These are phyloP conservation scores for Propithecus perrieri DNA, from an alignment of 2,797 vertebrate genomes.

Conservation along the genomic window DNA sequence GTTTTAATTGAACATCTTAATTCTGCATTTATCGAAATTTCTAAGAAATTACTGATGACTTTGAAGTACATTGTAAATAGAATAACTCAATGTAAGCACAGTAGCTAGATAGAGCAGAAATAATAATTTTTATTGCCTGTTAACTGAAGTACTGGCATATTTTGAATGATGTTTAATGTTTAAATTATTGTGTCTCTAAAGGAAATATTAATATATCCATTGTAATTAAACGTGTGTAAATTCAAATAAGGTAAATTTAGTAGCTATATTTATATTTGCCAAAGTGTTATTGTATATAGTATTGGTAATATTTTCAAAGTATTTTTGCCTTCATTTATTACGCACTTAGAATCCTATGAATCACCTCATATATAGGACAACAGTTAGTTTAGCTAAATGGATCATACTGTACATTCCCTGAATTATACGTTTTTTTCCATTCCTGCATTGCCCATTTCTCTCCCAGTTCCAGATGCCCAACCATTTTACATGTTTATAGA, in stretches of 20 bases:
- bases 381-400: neutral
- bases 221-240: constrained; percentile 65
- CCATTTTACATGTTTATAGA: neutral
- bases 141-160: constrained; percentile 52
- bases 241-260: constrained; percentile 64
- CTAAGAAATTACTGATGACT: neutral
- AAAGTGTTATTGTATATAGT: neutral
- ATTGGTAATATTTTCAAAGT: neutral
- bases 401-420: neutral
- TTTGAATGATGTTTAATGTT: constrained; percentile 52
- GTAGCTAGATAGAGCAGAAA: neutral
- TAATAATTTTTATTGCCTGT: constrained; percentile 44
- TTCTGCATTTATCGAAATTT: constrained; percentile 11
- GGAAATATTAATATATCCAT: neutral
- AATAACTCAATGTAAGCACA: constrained; percentile 16
- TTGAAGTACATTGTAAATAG: constrained; percentile 36
- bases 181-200: constrained; percentile 58
- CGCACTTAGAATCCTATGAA: neutral
- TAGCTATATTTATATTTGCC: constrained; percentile 19
- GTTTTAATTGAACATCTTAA: constrained; percentile 13
- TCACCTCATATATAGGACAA: neutral
- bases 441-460: neutral
- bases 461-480: neutral
- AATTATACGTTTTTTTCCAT: neutral
- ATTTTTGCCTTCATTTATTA: constrained; percentile 27